These are phyloP conservation scores for Paramormyrops kingsleyae DNA, from an alignment of 2,113 vertebrate species.

Conservation along the genomic window DNA sequence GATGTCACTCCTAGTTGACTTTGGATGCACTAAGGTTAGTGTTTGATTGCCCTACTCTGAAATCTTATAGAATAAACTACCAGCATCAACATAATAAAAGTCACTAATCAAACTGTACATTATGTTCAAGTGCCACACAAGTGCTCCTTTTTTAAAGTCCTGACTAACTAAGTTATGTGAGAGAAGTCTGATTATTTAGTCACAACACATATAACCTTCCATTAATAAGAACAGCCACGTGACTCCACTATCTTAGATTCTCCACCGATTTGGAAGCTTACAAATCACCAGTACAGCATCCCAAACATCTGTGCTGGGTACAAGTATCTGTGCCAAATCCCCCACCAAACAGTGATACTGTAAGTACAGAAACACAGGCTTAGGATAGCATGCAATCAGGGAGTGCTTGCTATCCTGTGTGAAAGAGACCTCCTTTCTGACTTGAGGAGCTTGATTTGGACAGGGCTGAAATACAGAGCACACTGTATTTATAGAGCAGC, in stretches of 20 bases:
- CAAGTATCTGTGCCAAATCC: not conserved
- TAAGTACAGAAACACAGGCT: not conserved
- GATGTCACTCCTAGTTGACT: not conserved
- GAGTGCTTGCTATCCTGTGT: not conserved
- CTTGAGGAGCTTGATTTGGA: not conserved
- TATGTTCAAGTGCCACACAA: not conserved
- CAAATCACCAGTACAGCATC: slow-evolving; percentile 29
- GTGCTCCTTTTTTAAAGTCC: not conserved
- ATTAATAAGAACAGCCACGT: slow-evolving; percentile 58
- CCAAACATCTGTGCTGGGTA: slow-evolving; percentile 33
- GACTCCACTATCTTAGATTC: slow-evolving; percentile 63
- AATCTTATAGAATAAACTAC: not conserved
- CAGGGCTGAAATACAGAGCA: not conserved
- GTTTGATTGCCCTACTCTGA: not conserved
- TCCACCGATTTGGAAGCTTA: slow-evolving; percentile 46
- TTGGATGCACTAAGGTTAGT: not conserved
- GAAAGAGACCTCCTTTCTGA: not conserved
- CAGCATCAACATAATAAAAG: not conserved
- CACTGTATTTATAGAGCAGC: not conserved
- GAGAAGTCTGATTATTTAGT: slow-evolving; percentile 60
- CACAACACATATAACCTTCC: slow-evolving; percentile 51
- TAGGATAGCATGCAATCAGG: not conserved
- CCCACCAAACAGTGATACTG: not conserved
- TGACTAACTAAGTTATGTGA: not conserved
- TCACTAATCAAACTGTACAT: not conserved